These are phyloP conservation scores for Zaprionus kolodkinae DNA, from an alignment of 1,140 invertebrate species.

Conservation along the genomic window DNA sequence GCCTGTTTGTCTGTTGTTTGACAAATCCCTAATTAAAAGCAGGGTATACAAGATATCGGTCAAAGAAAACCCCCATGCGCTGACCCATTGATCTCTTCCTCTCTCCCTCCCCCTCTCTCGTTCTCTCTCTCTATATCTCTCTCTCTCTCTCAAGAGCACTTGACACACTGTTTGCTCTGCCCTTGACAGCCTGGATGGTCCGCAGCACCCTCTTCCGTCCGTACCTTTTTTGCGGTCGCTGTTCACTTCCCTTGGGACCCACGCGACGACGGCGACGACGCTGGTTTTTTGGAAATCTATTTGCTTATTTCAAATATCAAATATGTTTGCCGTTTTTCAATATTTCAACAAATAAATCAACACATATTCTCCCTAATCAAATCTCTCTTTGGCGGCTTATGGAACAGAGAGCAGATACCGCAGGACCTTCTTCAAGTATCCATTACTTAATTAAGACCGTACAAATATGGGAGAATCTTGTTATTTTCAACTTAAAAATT, in stretches of 20 bases:
- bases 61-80: not conserved
- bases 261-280: constrained; percentile 23
- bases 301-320: constrained; percentile 59
- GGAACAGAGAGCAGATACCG: not conserved
- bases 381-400: constrained; percentile 5
- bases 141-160: constrained; percentile 36
- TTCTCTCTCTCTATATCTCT: not conserved
- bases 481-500: not conserved
- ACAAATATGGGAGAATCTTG: not conserved
- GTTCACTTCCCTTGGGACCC: constrained; percentile 29
- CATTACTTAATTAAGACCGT: not conserved
- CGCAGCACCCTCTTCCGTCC: constrained; percentile 7
- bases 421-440: not conserved
- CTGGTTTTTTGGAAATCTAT: constrained; percentile 28
- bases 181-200: constrained; percentile 51
- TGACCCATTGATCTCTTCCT: not conserved
- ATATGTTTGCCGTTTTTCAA: constrained; percentile 48
- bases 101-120: not conserved
- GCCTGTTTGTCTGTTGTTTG: constrained; percentile 30
- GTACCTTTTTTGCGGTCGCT: not conserved
- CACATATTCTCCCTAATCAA: constrained; percentile 4
- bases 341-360: constrained; percentile 35
- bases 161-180: constrained; percentile 69
- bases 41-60: constrained; percentile 30
- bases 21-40: constrained; percentile 79